Evolutionary conservation across 2,797 vertebrate species (phyloP).

Genomic region (Clarias pachynema): DNA sequence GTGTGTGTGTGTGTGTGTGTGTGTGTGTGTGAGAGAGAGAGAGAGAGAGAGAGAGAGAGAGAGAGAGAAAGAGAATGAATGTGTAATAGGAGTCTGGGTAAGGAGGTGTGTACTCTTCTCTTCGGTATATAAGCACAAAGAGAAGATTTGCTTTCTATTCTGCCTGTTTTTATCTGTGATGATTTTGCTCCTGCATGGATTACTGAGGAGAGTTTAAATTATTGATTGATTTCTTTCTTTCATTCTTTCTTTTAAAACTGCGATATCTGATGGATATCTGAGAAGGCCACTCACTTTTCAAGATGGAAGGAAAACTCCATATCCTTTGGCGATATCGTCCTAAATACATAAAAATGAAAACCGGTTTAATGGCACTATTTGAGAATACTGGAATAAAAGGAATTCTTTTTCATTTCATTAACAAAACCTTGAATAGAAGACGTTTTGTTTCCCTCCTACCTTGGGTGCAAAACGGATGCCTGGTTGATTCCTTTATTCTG

Average conservation of each 20-base stretch:
- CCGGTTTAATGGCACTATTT: conserved; percentile 32
- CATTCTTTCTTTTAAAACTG: no score
- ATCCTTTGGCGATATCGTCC: conserved; percentile 21
- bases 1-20: not conserved
- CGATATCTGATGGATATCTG: not conserved
- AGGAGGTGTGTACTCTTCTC: not conserved
- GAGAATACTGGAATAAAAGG: conserved; percentile 24
- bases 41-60: not conserved
- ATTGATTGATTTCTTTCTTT: no score
- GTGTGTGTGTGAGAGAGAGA: not conserved
- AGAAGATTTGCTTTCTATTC: not conserved
- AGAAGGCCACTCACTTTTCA: not conserved
- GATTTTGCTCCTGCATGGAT: not conserved
- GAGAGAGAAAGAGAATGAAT: not conserved
- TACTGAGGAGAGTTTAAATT: not conserved
- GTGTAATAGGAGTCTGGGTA: not conserved
- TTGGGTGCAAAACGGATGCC: not conserved
- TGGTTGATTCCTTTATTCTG: not conserved
- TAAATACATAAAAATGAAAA: conserved; percentile 21
- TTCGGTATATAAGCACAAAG: not conserved
- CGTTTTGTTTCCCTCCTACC: not conserved
- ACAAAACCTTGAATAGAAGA: conserved; percentile 19
- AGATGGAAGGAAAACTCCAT: not conserved
- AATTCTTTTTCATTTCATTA: conserved; percentile 57
- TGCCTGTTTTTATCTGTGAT: not conserved